Percentiles rank a stretch among this genome's conserved stretches.
Conservation (phyloP, 2,113 vertebrate species). For the Philantomba maxwellii region DNA sequence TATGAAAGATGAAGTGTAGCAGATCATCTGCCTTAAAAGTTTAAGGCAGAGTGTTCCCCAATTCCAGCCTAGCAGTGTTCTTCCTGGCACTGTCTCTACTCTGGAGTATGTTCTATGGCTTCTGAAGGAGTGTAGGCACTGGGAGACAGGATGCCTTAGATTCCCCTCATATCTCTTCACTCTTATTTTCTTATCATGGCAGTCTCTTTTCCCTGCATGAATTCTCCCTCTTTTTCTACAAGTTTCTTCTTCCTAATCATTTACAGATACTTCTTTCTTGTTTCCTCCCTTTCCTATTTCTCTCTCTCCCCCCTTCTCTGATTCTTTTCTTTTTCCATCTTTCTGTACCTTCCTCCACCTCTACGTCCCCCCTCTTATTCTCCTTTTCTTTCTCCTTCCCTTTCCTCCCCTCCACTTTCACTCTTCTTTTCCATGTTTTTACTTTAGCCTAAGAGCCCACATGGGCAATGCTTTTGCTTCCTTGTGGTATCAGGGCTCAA, state of each 20-base stretch:
- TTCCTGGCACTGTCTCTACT: not conserved
- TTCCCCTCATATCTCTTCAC: too few relatives aligned
- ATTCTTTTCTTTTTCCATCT: not conserved
- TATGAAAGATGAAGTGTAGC: not conserved
- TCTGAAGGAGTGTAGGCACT: not conserved
- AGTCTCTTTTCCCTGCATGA: rapidly evolving
- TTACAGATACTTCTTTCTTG: not conserved
- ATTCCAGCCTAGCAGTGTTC: not conserved
- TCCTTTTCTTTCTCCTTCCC: not conserved
- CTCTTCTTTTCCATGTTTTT: not conserved
- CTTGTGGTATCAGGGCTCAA: not conserved
- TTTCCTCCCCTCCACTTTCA: not conserved
- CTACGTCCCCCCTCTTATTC: not conserved
- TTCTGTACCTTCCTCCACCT: not conserved
- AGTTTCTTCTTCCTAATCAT: not conserved
- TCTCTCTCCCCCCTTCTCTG: not conserved
- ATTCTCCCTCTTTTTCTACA: rapidly evolving
- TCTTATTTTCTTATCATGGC: rapidly evolving
- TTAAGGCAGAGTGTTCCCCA: too few relatives aligned
- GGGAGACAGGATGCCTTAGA: not conserved
- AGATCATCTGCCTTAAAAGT: not conserved
- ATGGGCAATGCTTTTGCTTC: not conserved
- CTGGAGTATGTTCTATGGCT: rapidly evolving
- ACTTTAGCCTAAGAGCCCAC: not conserved
- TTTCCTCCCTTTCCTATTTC: not conserved